These are phyloP conservation scores for Gandaritis pyraliata DNA, from an alignment of 2,888 invertebrate genomes.

Conservation along the genomic window DNA sequence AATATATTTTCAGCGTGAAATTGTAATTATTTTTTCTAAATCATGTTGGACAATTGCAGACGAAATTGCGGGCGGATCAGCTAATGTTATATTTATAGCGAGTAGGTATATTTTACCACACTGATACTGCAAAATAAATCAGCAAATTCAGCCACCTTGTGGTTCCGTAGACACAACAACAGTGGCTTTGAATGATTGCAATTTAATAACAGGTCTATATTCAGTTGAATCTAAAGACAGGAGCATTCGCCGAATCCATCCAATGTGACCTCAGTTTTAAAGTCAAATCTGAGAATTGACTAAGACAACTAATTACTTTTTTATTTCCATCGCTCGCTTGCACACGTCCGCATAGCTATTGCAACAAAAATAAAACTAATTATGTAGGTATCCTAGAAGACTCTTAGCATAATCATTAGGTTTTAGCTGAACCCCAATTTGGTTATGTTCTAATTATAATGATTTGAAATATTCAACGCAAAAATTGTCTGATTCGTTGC, in stretches of 20 bases:
- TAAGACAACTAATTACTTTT: slow-evolving; percentile 47
- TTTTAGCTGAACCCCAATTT: slow-evolving; percentile 24
- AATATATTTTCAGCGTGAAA: no score
- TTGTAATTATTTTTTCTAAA: no score
- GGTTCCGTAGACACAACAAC: slow-evolving; percentile 44
- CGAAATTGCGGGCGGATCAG: no score
- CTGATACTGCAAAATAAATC: neutral
- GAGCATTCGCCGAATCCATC: slow-evolving; percentile 65
- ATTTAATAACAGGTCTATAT: slow-evolving; percentile 68
- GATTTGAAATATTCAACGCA: slow-evolving; percentile 11
- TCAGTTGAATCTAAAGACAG: slow-evolving; percentile 56
- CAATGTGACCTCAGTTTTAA: slow-evolving; percentile 66
- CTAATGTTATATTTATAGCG: no score
- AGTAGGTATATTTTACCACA: no score
- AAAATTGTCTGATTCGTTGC: slow-evolving; percentile 12
- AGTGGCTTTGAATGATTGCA: slow-evolving; percentile 62
- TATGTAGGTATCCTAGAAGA: slow-evolving; percentile 13
- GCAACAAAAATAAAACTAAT: slow-evolving; percentile 14
- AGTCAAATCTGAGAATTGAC: slow-evolving; percentile 57
- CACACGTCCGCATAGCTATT: slow-evolving; percentile 26
- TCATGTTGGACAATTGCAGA: no score
- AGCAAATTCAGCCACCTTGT: slow-evolving; percentile 2
- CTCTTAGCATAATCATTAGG: slow-evolving; percentile 30
- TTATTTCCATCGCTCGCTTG: slow-evolving; percentile 35
- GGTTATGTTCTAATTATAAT: slow-evolving; percentile 19